Conservation (phyloP, 2,113 vertebrate species). For the Phalacrocorax aristotelis region DNA sequence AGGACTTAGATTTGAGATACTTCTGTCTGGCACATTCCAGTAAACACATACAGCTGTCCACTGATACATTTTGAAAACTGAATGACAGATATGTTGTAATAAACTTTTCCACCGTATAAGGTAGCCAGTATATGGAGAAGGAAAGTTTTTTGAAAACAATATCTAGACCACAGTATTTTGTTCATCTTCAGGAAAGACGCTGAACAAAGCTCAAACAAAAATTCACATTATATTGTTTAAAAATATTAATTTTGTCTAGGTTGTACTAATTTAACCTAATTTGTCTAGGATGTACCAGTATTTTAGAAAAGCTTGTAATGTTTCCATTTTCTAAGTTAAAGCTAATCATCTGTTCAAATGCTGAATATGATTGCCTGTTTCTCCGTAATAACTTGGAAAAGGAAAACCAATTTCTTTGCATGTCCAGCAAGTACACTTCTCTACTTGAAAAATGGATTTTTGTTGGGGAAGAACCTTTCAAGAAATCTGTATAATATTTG, state of each 20-base stretch:
- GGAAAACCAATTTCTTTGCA: not conserved
- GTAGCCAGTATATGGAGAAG: not conserved
- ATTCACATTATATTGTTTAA: not conserved
- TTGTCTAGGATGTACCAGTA: not conserved
- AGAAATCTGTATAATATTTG: not conserved
- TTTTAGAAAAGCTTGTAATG: not conserved
- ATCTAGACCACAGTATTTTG: not conserved
- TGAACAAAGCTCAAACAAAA: not conserved
- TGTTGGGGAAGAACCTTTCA: not conserved
- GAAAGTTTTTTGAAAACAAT: not conserved
- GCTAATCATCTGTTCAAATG: not conserved
- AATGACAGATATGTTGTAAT: not conserved
- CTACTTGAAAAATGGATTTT: not conserved
- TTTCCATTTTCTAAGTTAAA: not conserved
- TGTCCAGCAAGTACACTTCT: not conserved
- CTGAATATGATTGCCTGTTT: not conserved
- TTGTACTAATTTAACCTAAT: not conserved
- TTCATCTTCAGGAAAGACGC: not conserved
- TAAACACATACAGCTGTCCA: conserved; percentile 35
- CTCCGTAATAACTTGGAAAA: not conserved
- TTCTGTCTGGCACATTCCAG: not conserved
- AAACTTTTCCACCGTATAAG: not conserved
- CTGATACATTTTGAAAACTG: not conserved
- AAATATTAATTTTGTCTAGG: not conserved
- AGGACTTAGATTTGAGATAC: conserved; percentile 23